phyloP scores from a whole-genome alignment of 2,888 invertebrate species.

The Acleris holmiana region DNA sequence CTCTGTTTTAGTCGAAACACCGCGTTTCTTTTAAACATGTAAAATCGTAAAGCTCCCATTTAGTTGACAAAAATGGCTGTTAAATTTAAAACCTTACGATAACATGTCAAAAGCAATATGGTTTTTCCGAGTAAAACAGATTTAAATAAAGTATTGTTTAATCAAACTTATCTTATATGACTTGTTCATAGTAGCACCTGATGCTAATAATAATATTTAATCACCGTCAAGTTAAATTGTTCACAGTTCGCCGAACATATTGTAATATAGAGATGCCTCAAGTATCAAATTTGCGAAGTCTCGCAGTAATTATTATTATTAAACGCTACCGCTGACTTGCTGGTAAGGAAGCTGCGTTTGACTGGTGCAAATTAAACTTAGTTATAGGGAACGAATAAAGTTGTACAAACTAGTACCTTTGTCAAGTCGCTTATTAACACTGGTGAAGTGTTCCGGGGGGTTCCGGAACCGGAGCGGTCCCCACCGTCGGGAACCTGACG shows the following conservation, averaged over 20 bases:
- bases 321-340: constrained; percentile 52
- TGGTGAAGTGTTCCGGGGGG: background rate
- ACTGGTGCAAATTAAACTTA: constrained; percentile 72
- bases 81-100: no score
- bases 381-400: constrained; percentile 69
- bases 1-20: no score
- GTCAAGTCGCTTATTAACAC: constrained; percentile 21
- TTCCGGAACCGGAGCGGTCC: background rate
- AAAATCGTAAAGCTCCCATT: no score
- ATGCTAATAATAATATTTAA: no score
- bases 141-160: no score
- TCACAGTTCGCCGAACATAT: constrained; percentile 56
- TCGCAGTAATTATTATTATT: constrained; percentile 65
- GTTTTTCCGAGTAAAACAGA: no score
- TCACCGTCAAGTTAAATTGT: constrained; percentile 32
- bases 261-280: constrained; percentile 58
- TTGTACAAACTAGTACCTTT: constrained; percentile 56
- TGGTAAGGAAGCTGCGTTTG: constrained; percentile 64
- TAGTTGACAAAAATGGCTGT: no score
- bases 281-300: constrained; percentile 73
- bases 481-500: background rate
- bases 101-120: no score
- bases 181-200: no score
- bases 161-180: no score
- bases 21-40: no score